phyloP scores from a whole-genome alignment of 2,797 vertebrate genomes.

The Danio aesculapii region DNA sequence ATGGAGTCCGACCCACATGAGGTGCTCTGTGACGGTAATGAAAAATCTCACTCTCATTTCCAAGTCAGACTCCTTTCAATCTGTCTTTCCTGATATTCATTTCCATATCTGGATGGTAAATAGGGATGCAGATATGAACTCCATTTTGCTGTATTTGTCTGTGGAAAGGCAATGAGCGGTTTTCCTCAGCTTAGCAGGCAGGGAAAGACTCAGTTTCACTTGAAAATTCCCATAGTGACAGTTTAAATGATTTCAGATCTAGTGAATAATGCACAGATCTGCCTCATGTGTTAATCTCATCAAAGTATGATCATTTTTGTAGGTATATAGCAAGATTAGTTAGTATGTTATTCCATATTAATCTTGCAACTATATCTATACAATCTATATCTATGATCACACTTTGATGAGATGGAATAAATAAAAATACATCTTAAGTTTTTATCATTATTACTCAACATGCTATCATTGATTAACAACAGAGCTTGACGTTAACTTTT shows the following conservation, averaged over 20 bases:
- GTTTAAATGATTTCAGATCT: constrained; percentile 18
- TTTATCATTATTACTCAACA: too few species aligned
- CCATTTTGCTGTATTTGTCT: constrained; percentile 39
- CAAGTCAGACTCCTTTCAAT: constrained; percentile 55
- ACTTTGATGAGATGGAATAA: not conserved
- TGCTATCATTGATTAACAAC: too few species aligned
- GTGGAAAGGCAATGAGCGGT: constrained; percentile 44
- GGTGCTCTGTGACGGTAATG: constrained; percentile 49
- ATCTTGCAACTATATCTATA: too few species aligned
- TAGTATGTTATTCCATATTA: too few species aligned
- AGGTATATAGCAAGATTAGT: too few species aligned
- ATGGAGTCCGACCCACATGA: constrained; percentile 52
- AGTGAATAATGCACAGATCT: constrained; percentile 3
- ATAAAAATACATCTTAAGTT: too few species aligned
- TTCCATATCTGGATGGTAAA: constrained; percentile 49
- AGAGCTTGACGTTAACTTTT: too few species aligned
- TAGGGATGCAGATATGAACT: constrained; percentile 30
- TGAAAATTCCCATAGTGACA: constrained; percentile 10
- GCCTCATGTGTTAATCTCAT: not conserved
- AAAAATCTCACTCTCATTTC: constrained; percentile 57
- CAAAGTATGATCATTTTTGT: not conserved
- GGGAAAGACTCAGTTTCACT: constrained; percentile 22
- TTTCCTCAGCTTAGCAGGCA: constrained; percentile 20
- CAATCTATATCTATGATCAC: not conserved
- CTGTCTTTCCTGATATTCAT: constrained; percentile 44